These are phyloP conservation scores for Allochrocebus solatus DNA, from an alignment of 2,797 vertebrate species.

Conservation along the genomic window DNA sequence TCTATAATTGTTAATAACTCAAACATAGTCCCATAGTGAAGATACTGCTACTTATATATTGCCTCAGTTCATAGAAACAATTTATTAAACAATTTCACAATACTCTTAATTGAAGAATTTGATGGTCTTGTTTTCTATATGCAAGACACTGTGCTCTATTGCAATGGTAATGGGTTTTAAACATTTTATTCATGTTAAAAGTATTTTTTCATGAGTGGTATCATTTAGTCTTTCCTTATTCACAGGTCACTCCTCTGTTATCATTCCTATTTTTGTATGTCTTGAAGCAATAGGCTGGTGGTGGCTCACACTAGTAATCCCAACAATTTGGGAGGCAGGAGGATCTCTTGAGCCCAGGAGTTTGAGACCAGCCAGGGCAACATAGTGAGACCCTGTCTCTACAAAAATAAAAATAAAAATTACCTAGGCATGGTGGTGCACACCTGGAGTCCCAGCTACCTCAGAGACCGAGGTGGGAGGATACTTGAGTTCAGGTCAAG, in stretches of 20 bases:
- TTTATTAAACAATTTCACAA: not conserved
- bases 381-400: not conserved
- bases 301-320: not conserved
- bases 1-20: not conserved
- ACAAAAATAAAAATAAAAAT: not conserved
- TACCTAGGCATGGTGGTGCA: not conserved
- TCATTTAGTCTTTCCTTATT: slow-evolving; percentile 30
- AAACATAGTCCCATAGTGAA: not conserved
- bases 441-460: not conserved
- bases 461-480: not conserved
- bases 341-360: not conserved
- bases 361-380: not conserved
- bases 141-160: not conserved
- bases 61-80: not conserved
- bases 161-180: not conserved
- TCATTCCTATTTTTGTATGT: not conserved
- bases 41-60: not conserved
- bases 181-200: not conserved
- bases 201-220: not conserved
- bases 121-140: not conserved
- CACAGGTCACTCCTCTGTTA: not conserved
- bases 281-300: not conserved
- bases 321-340: not conserved
- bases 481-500: not conserved
- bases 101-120: not conserved